Percentiles rank a stretch among this genome's conserved stretches.
Evolutionary conservation across 2,113 vertebrate genomes (phyloP).

Genomic region (Orcinus orca): DNA sequence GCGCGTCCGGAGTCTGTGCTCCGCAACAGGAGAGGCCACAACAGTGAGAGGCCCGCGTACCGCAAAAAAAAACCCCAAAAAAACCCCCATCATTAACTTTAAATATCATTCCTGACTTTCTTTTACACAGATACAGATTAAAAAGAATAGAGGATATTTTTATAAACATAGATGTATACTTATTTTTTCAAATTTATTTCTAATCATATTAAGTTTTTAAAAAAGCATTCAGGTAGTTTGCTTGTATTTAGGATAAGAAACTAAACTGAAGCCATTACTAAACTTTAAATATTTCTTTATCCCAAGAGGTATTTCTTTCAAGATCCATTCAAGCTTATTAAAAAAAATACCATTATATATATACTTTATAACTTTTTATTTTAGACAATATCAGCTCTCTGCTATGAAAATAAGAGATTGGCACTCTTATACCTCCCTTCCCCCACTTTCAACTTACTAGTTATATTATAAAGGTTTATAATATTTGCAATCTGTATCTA

Average conservation of each 20-base stretch:
- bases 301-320: neutral
- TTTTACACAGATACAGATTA: neutral
- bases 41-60: no score
- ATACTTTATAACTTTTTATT: neutral
- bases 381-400: neutral
- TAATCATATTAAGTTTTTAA: neutral
- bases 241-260: neutral
- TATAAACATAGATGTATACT: neutral
- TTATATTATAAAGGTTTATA: neutral
- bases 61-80: no score
- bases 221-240: neutral
- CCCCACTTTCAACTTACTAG: neutral
- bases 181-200: neutral
- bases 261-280: neutral
- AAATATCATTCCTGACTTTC: neutral
- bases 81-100: neutral
- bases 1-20: no score
- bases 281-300: neutral
- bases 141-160: neutral
- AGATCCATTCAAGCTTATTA: neutral
- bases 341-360: neutral
- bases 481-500: neutral
- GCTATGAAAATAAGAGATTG: neutral
- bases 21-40: no score
- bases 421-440: neutral